Evolutionary conservation across 2,888 invertebrate species (phyloP), one percentile per base, ranked within the genome.

Genomic region (Macrophya alboannulata): DNA sequence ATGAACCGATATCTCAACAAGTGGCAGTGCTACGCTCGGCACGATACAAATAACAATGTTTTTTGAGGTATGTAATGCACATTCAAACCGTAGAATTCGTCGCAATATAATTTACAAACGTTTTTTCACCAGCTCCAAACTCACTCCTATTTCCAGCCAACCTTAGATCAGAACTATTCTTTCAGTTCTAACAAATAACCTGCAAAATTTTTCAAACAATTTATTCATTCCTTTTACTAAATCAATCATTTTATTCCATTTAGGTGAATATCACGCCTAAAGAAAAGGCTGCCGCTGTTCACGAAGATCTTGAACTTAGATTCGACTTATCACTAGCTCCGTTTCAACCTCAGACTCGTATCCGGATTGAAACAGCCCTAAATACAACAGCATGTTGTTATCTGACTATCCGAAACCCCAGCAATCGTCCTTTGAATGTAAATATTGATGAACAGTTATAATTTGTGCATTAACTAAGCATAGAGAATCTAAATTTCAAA

Each of bases 331-430:
- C 90, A 25, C 85, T 92, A n/a, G 92, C 91, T 37, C 92, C 92
- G 5, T 92, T 92, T 86, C 92, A 92, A 86, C 91, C 92, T 12
- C 90, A 89, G 84, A 89, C 90, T 25, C 88, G 88, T 55, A 89
- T 92, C 17, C 89, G 88, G 25, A 83, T 92, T 12, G 89, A 91
- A 72, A 86, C 91, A n/a, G 85, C 86, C 12, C 65, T 91, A 37
- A 89, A 90, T 85, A 89, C 86, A 15, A 68, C 85, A 17, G 74
- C 88, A 25, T 86, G 89, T 82, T 88, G 90, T 82, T 87, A 77
- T 74, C 86, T 92, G 48, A 88, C 85, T 51, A 83, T 92, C 40
- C 89, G 85, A 87, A 92, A 92, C 86, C 87, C 86, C 0, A 87
- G 89, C 86, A 88, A 88, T 55, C 88, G 88, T 15, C 81, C 85